Evolutionary conservation across 2,888 invertebrate genomes (phyloP).

Genomic region (Trisateles emortualis): DNA sequence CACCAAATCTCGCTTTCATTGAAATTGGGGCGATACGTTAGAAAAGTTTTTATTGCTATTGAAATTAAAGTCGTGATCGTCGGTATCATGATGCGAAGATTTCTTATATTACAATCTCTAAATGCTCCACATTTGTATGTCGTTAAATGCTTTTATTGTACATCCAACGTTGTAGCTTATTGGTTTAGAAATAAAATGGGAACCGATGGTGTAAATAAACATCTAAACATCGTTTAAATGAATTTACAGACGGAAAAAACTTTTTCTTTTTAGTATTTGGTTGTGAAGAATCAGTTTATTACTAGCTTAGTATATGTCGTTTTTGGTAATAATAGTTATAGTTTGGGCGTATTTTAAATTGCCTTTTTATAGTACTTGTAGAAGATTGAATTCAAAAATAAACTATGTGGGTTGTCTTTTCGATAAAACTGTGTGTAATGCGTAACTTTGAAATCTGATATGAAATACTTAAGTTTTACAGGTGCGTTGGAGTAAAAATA

Average conservation of each 20-base stretch:
- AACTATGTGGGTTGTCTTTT: background rate
- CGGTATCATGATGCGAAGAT: constrained; percentile 42
- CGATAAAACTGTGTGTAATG: too few relatives aligned
- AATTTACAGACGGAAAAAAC: constrained; percentile 24
- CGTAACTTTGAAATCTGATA: too few relatives aligned
- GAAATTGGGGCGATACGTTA: constrained; percentile 46
- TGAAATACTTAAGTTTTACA: too few relatives aligned
- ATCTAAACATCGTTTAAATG: constrained; percentile 35
- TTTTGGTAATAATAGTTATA: constrained; percentile 1
- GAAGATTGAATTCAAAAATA: background rate
- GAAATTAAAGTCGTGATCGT: constrained; percentile 50
- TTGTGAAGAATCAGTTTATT: constrained; percentile 18
- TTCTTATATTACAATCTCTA: constrained; percentile 45
- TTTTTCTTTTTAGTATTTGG: constrained; percentile 16
- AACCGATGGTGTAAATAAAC: constrained; percentile 39
- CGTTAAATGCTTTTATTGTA: constrained; percentile 45
- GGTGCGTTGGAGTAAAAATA: too few relatives aligned
- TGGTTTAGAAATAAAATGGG: constrained; percentile 25
- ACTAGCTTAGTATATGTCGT: constrained; percentile 3
- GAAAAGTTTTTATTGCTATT: constrained; percentile 46
- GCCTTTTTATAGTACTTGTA: background rate
- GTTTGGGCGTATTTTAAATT: constrained; percentile 1
- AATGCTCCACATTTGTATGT: constrained; percentile 42
- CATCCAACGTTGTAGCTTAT: constrained; percentile 20
- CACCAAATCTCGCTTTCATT: constrained; percentile 45